Base-by-base conservation (phyloP, 2,113 vertebrate genomes). In the Rousettus leschenaultii region DNA sequence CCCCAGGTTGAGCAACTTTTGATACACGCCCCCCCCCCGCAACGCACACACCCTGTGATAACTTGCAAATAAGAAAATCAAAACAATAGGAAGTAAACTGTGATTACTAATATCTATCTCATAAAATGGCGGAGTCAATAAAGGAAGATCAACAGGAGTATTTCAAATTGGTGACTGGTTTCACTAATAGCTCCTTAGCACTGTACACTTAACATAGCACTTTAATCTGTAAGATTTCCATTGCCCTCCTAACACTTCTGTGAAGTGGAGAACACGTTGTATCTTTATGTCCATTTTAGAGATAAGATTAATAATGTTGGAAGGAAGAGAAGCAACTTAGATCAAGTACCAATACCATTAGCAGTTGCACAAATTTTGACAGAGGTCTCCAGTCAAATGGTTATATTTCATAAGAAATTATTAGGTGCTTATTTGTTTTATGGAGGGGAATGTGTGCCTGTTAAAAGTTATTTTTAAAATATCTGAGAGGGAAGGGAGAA, bases 21-120 rank as follows among this genome's bases (percentile, higher is more conserved):
- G 48, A 5, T 33, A 6, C n/a, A n/a, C n/a, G n/a, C n/a, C 3
- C 15, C 12, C 2, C 2, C 28, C 3, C 71, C 21, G n/a, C n/a
- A 5, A 43, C 4, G 7, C 43, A 43, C 43, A 66, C 84, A 51
- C 9, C 26, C 24, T 40, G 4, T 30, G 26, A 66, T 30, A 45
- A 55, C 48, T 79, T 5, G 38, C 13, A 24, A n/a, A 22, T 28
- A 73, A 40, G 15, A 82, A 93, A 55, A 57, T 4, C 4, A 75
- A 61, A 18, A 43, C 59, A 89, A 53, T 1, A 33, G 3, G 0
- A 80, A n/a, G 13, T 35, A 91, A 53, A 19, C 2, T 70, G 7
- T 86, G 19, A 40, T 43, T 66, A 28, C 14, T 53, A 57, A 92
- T 26, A 26, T 14, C 13, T 35, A 26, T 57, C 38, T 66, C n/a